A percentile compares a stretch with the other conserved stretches of the same genome.
Evolutionary conservation across 1,140 invertebrate genomes (phyloP).

Genomic region (Aphidius gifuensis): DNA sequence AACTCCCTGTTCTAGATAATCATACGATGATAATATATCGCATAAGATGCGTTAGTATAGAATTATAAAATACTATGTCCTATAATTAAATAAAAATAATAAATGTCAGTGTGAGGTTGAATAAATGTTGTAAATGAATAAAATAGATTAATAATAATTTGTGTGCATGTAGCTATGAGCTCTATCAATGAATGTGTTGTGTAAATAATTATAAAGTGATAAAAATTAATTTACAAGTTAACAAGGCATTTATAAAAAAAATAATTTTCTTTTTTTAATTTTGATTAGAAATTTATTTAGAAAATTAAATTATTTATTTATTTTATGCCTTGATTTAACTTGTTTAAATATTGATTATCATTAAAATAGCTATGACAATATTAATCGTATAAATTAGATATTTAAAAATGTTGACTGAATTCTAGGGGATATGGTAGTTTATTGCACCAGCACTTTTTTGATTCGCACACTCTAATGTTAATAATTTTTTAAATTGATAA

Average conservation of each 20-base stretch:
- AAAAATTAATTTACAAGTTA: no score
- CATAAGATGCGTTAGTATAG: constrained; percentile 12
- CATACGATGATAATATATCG: neutral
- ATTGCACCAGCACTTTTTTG: constrained; percentile 50
- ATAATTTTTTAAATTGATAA: constrained; percentile 43
- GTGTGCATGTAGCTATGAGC: neutral
- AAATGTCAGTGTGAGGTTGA: neutral
- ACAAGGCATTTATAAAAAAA: no score
- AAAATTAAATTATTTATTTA: no score
- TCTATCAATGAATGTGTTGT: neutral
- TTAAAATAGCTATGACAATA: constrained; percentile 2
- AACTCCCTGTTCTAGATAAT: constrained; percentile 7
- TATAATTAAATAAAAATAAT: neutral
- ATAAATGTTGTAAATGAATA: constrained; percentile 5
- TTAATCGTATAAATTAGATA: constrained; percentile 11
- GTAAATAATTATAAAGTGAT: no score
- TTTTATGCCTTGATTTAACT: no score
- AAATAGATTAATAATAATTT: neutral
- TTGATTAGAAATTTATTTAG: no score
- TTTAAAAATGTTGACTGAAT: constrained; percentile 48
- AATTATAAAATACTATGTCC: constrained; percentile 12
- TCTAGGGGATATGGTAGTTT: constrained; percentile 44
- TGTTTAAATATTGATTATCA: no score
- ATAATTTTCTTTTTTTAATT: no score
- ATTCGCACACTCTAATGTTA: constrained; percentile 35